Conservation (phyloP, 2,797 vertebrate species). For the Hippocampus kuda region DNA sequence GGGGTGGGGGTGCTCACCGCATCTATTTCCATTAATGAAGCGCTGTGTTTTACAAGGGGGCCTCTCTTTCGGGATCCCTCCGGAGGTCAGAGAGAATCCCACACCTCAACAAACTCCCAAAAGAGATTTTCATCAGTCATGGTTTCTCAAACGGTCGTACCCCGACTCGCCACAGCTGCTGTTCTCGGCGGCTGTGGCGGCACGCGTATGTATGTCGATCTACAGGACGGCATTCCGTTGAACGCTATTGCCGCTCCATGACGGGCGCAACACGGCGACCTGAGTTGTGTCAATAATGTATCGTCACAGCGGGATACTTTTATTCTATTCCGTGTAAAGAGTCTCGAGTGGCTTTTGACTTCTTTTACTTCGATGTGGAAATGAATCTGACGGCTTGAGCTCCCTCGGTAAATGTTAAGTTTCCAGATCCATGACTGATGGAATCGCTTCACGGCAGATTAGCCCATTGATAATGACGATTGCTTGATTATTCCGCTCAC, state of each 20-base stretch:
- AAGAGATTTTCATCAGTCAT: slow-evolving; percentile 10
- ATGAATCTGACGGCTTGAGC: slow-evolving; percentile 13
- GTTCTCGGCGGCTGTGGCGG: too few species aligned
- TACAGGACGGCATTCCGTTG: too few species aligned
- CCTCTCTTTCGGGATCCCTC: slow-evolving; percentile 45
- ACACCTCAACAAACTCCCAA: slow-evolving; percentile 33
- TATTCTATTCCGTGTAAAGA: background rate
- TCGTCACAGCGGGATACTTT: background rate
- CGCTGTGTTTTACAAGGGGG: slow-evolving; percentile 40
- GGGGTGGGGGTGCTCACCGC: slow-evolving; percentile 36
- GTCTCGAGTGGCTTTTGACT: background rate
- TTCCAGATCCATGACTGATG: slow-evolving; percentile 22
- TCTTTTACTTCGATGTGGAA: background rate
- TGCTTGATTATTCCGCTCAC: slow-evolving; percentile 57
- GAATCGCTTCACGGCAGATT: slow-evolving; percentile 53
- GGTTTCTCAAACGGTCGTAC: background rate
- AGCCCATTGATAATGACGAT: slow-evolving; percentile 50
- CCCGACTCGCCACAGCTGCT: background rate
- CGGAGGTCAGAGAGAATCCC: slow-evolving; percentile 37
- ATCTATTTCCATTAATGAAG: slow-evolving; percentile 64
- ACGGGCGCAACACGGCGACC: background rate
- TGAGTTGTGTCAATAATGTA: slow-evolving; percentile 9
- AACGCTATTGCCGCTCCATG: too few species aligned
- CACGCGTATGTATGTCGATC: too few species aligned
- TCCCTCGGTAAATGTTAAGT: slow-evolving; percentile 26